A percentile compares a stretch with the other conserved stretches of the same genome.
phyloP scores from a whole-genome alignment of 2,888 invertebrate species.

The Phalera bucephala region DNA sequence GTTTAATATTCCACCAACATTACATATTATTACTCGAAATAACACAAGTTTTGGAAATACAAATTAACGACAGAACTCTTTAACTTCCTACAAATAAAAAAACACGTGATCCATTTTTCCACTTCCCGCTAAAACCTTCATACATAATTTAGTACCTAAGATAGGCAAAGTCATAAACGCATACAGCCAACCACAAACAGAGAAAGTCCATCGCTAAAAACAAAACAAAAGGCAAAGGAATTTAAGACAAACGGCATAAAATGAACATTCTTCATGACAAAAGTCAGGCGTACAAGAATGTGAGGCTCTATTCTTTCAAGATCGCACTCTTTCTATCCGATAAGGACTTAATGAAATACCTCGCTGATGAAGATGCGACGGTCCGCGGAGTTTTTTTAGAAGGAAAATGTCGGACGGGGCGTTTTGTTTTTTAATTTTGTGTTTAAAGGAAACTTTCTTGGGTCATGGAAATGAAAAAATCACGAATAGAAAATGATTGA shows the following conservation, averaged over 20 bases:
- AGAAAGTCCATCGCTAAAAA: conserved; percentile 10
- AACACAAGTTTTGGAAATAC: no score
- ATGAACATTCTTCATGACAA: conserved; percentile 79
- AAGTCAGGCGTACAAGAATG: conserved; percentile 68
- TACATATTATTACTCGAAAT: no score
- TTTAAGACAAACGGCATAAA: conserved; percentile 62
- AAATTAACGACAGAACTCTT: no score
- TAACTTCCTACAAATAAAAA: no score
- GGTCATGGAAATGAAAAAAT: no score
- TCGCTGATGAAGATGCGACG: conserved; percentile 63
- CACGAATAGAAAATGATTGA: no score
- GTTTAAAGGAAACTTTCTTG: neutral
- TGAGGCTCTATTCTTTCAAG: conserved; percentile 69
- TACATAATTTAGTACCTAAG: no score
- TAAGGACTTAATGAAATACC: conserved; percentile 80
- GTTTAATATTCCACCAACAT: no score
- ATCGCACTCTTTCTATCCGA: conserved; percentile 41
- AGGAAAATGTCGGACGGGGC: conserved; percentile 28
- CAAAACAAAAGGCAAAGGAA: conserved; percentile 48
- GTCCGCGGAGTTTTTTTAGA: conserved; percentile 47
- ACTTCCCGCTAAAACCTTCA: no score
- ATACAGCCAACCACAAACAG: no score
- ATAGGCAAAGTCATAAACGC: no score
- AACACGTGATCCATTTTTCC: no score
- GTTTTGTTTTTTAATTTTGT: conserved; percentile 12